Evolutionary conservation across 2,797 vertebrate species (phyloP).

Genomic region (Taeniopygia guttata): DNA sequence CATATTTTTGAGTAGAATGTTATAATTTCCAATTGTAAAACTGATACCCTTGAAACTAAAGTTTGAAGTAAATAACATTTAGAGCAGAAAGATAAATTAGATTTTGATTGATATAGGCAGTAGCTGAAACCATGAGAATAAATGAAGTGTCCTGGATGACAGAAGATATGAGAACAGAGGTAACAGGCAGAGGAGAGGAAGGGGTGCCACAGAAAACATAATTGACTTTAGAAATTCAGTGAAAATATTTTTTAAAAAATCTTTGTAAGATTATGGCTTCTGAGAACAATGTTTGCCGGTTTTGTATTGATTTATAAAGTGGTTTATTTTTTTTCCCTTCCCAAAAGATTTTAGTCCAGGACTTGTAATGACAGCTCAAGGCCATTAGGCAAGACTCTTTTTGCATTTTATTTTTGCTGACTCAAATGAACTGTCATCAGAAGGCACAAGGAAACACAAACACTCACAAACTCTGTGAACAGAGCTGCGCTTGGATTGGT

Average conservation of each 20-base stretch:
- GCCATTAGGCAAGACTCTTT: not conserved
- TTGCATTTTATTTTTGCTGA: not conserved
- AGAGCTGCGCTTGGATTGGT: not conserved
- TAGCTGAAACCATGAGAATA: not conserved
- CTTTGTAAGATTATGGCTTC: not conserved
- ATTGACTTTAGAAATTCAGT: not conserved
- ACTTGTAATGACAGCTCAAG: not conserved
- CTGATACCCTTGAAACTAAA: not conserved
- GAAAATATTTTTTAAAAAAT: not conserved
- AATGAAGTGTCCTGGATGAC: not conserved
- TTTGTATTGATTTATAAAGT: constrained; percentile 7
- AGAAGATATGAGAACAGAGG: not conserved
- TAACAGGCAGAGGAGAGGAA: not conserved
- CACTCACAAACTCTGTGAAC: not conserved
- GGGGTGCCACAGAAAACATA: not conserved
- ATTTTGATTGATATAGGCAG: not conserved
- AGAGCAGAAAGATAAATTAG: not conserved
- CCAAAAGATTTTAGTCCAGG: not conserved
- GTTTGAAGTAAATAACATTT: not conserved
- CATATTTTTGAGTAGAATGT: not conserved
- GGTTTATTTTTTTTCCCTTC: no score
- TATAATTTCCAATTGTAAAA: not conserved
- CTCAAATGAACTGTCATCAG: not conserved
- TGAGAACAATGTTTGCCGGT: not conserved
- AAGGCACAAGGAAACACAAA: not conserved